These are phyloP conservation scores for Ophion obscuratus DNA, from an alignment of 2,888 invertebrate genomes.

Conservation along the genomic window DNA sequence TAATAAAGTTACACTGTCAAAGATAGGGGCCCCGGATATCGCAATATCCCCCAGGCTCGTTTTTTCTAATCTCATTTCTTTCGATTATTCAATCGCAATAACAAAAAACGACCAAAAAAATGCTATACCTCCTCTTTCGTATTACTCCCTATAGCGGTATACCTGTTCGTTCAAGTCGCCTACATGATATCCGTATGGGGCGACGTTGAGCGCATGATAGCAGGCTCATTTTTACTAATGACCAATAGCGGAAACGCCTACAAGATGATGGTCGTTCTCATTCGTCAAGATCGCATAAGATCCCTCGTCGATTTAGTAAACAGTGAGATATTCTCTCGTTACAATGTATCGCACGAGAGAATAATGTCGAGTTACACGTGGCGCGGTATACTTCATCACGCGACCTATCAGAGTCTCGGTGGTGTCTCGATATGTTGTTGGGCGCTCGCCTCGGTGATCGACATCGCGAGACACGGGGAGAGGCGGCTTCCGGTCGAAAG, in stretches of 20 bases:
- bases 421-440: conserved; percentile 70
- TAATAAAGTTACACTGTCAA: no score
- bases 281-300: conserved; percentile 68
- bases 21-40: no score
- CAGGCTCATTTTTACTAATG: conserved; percentile 74
- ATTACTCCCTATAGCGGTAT: conserved; percentile 57
- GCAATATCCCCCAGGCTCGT: no score
- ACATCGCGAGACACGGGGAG: conserved; percentile 64
- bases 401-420: conserved; percentile 74
- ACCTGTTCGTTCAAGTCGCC: conserved; percentile 69
- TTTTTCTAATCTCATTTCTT: neutral
- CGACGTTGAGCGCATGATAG: conserved; percentile 70
- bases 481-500: conserved; percentile 73
- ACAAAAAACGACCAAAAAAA: neutral
- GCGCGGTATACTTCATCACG: conserved; percentile 76
- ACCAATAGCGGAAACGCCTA: conserved; percentile 73
- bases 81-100: neutral
- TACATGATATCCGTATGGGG: conserved; percentile 71
- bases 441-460: conserved; percentile 70
- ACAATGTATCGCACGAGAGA: conserved; percentile 69
- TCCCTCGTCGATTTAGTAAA: conserved; percentile 67
- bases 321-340: conserved; percentile 66
- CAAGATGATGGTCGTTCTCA: conserved; percentile 71
- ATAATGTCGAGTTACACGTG: conserved; percentile 72
- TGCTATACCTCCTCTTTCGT: neutral